Base-by-base conservation (phyloP, 2,797 vertebrate genomes). In the Phoeniculus purpureus region DNA sequence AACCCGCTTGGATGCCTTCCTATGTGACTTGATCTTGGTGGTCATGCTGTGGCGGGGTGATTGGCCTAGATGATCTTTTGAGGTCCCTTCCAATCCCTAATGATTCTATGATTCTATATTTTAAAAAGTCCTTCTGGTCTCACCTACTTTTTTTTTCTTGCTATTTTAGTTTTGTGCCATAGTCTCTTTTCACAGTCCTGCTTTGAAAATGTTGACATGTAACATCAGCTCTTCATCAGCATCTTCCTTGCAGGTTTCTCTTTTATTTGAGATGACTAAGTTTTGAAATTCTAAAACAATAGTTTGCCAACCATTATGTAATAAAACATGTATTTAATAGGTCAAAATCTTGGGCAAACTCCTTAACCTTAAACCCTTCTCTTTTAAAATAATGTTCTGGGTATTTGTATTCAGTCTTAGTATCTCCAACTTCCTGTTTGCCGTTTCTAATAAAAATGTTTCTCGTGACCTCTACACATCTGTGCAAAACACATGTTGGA, bases 141-240 rank as follows among this genome's bases (percentile, higher is more conserved):
- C 3, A 72, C 22, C 50, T 31, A 31, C 37, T 37, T 17, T 5
- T 70, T 66, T 85, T 82, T 68, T 50, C 73, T 61, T 85, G 10
- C 37, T 81, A 37, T 77, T 81, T 86, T 88, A 48, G 27, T 94
- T 89, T 70, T 79, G 3, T 91, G 29, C 67, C 56, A 37, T 84
- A 45, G 77, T 71, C 14, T 78, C 12, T 78, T 73, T 92, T 81
- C 12, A 26, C 66, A 29, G 4, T 23, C 15, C 6, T 37, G 10
- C 56, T 85, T 72, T 21, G 25, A 81, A 89, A 74, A 76, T 91
- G 66, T 71, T 94, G 43, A 11, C 78, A 55, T 91, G 92, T 94
- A 78, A 83, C 17, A 2, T 64, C 65, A 81, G 70, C n/a, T 94
- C 48, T 87, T 95, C 55, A 64, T 93, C 40, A 85, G 10, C 58